Percentiles rank a stretch among this genome's conserved stretches.
These are phyloP conservation scores for Ariopsis seemanni DNA, from an alignment of 2,113 vertebrate species.

Conservation along the genomic window DNA sequence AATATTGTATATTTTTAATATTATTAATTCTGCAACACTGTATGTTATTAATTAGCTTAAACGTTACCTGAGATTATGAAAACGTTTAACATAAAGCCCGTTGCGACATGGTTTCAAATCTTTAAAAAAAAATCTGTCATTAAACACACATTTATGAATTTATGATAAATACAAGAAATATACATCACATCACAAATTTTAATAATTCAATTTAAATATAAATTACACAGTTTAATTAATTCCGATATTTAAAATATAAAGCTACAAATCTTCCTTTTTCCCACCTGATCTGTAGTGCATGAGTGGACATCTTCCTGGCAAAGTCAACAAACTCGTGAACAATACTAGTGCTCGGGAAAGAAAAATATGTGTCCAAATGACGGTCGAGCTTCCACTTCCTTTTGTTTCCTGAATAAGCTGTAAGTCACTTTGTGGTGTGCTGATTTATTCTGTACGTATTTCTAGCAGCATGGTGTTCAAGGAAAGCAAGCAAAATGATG, in stretches of 20 bases:
- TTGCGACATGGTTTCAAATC: too few relatives aligned
- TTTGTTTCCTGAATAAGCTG: background rate
- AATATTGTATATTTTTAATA: background rate
- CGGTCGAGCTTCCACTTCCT: background rate
- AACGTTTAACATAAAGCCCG: too few relatives aligned
- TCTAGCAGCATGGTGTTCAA: background rate
- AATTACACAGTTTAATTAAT: background rate
- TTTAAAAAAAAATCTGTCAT: background rate
- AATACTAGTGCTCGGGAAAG: background rate
- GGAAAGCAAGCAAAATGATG: background rate
- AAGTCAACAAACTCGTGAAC: background rate
- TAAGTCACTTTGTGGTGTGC: background rate
- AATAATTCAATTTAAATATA: background rate
- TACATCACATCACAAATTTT: background rate
- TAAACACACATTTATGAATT: background rate
- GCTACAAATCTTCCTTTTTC: background rate
- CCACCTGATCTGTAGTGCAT: background rate
- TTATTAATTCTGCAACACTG: background rate
- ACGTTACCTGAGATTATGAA: background rate
- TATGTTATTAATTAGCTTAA: background rate
- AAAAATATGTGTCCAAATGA: too few relatives aligned
- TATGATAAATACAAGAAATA: background rate
- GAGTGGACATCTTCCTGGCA: background rate
- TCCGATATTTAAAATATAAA: background rate
- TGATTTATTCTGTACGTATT: background rate